A percentile compares a stretch with the other conserved stretches of the same genome.
These are phyloP conservation scores for Manis pentadactyla DNA, from an alignment of 2,797 vertebrate genomes.

Conservation along the genomic window DNA sequence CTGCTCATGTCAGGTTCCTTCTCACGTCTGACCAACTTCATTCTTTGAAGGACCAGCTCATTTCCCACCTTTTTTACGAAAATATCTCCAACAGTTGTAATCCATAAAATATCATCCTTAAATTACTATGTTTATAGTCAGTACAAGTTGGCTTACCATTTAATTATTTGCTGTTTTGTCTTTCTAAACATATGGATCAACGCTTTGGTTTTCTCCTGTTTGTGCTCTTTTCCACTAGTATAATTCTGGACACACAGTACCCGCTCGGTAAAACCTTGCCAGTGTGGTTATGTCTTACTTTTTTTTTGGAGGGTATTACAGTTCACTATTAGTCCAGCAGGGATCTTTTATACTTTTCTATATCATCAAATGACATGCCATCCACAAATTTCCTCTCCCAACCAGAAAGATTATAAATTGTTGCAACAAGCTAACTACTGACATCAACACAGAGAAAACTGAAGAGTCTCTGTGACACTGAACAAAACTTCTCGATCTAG, in stretches of 20 bases:
- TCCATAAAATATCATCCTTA: not conserved
- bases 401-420: not conserved
- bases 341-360: not conserved
- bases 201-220: not conserved
- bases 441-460: not conserved
- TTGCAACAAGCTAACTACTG: not conserved
- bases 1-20: not conserved
- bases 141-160: not conserved
- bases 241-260: not conserved
- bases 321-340: not conserved
- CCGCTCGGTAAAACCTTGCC: not conserved
- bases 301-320: not conserved
- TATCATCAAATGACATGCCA: not conserved
- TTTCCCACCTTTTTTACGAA: constrained; percentile 15
- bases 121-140: constrained; percentile 5
- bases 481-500: not conserved
- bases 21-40: not conserved
- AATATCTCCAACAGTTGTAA: not conserved
- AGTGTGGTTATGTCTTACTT: not conserved
- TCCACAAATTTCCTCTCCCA: not conserved
- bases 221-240: not conserved
- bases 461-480: not conserved
- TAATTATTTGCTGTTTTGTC: not conserved
- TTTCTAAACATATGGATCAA: not conserved
- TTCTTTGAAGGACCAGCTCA: not conserved